Evolutionary conservation across 2,797 vertebrate genomes (phyloP), one percentile per base, ranked within the genome.

Genomic region (Sparidentex hasta): DNA sequence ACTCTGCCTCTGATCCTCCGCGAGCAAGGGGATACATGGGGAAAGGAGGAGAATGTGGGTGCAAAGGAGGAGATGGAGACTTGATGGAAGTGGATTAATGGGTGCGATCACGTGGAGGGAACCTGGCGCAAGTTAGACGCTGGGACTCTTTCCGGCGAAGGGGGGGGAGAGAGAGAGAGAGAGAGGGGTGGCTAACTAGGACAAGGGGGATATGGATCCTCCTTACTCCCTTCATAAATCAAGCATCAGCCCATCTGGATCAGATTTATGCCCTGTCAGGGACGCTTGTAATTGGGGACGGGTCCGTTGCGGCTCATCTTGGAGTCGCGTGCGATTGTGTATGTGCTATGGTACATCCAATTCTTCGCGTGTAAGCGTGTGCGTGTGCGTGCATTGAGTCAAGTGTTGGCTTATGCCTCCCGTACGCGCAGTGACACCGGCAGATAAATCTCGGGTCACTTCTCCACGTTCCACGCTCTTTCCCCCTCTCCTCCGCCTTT

Each of bases 261-360:
- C 85, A 89, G 85, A 94, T 91, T 90, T 92, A 94, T 94, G 85
- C 84, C 86, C 84, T 88, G 91, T 87, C 82, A 90, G 82, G 76
- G 78, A 83, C 43, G 58, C 81, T 91, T 91, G 91, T 91, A 90
- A 91, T 93, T 92, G 87, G 89, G 89, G 70, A 91, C 63, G 25
- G 54, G 82, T 58, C 61, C 77, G 78, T 78, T 86, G 76, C 71
- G 69, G 88, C 78, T 74, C 69, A 74, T 88, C 76, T 63, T 52
- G 41, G 41, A 82, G 67, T 74, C 73, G 83, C 65, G 66, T 54
- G 64, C 25, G 57, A 33, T 29, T 62, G 78, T 50, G 50, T 70
- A 63, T 1, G 23, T 58, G 46, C 57, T 63, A 12, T 4, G 54
- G 43, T 61, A 77, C 20, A n/a, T 11, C 43, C 12, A 51, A 18